Percentiles rank a stretch among this genome's conserved stretches.
These are phyloP conservation scores for Drosophila equinoxialis DNA, from an alignment of 1,140 invertebrate species.

Conservation along the genomic window DNA sequence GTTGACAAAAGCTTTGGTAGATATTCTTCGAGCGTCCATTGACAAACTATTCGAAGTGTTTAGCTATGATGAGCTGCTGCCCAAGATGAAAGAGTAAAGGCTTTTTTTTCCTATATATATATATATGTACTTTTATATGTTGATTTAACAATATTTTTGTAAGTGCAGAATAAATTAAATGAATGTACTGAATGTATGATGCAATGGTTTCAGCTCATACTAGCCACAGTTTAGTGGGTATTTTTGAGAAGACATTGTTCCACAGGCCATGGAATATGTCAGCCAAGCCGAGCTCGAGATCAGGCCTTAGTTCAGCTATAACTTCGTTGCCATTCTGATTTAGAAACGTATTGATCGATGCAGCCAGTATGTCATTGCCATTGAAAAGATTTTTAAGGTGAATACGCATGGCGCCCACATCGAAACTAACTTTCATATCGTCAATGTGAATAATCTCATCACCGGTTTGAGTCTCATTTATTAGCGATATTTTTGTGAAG, in stretches of 20 bases:
- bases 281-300: constrained; percentile 88
- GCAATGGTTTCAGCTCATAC: constrained; percentile 26
- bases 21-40: constrained; percentile 85
- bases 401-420: constrained; percentile 84
- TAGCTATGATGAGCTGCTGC: constrained; percentile 73
- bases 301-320: constrained; percentile 92
- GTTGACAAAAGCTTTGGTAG: constrained; percentile 84
- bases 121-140: constrained; percentile 26
- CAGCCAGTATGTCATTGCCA: constrained; percentile 84
- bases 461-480: constrained; percentile 71
- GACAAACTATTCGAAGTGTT: constrained; percentile 83
- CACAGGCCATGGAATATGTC: constrained; percentile 91
- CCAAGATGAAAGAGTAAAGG: constrained; percentile 29
- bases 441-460: constrained; percentile 84
- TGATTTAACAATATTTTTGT: constrained; percentile 42
- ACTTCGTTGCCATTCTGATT: constrained; percentile 93
- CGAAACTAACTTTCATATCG: constrained; percentile 85
- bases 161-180: constrained; percentile 59
- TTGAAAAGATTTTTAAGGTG: constrained; percentile 85
- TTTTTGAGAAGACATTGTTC: constrained; percentile 89
- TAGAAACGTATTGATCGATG: constrained; percentile 85
- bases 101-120: constrained; percentile 31
- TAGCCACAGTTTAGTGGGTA: constrained; percentile 91
- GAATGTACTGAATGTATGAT: not conserved
- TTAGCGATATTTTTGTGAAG: constrained; percentile 83